phyloP scores from a whole-genome alignment of 2,797 vertebrate genomes.

The Sternarchorhynchus goeldii region DNA sequence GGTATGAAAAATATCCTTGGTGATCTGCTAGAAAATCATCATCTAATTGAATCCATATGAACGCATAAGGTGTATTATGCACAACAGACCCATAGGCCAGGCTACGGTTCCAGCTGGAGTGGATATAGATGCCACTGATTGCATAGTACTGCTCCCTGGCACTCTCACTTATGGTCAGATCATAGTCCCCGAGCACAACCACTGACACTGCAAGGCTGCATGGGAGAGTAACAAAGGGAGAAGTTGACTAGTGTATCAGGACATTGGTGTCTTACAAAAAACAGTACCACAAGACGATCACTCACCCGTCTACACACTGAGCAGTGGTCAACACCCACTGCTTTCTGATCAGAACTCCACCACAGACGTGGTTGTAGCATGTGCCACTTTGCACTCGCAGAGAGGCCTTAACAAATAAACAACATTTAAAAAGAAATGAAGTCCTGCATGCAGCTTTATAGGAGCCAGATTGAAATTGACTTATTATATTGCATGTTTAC shows the following conservation, averaged over 20 bases:
- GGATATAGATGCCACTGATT: constrained; percentile 75
- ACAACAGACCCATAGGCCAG: constrained; percentile 74
- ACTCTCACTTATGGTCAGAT: constrained; percentile 68
- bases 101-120: constrained; percentile 77
- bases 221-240: not conserved
- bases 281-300: constrained; percentile 54
- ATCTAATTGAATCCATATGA: not conserved
- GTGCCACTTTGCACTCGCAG: constrained; percentile 74
- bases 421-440: not conserved
- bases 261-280: too few relatives aligned
- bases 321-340: constrained; percentile 89
- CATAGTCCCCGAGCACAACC: constrained; percentile 84
- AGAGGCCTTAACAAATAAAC: constrained; percentile 74
- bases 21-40: too few relatives aligned
- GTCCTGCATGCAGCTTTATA: too few relatives aligned
- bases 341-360: constrained; percentile 80
- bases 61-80: not conserved
- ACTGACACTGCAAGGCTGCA: not conserved
- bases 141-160: constrained; percentile 79
- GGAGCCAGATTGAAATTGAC: too few relatives aligned
- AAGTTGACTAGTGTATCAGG: too few relatives aligned
- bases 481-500: constrained; percentile 54
- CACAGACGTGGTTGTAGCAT: constrained; percentile 82
- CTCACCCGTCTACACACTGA: constrained; percentile 83
- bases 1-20: too few relatives aligned